Conservation (phyloP, 2,113 vertebrate genomes). For the Phalacrocorax brasilianus region DNA sequence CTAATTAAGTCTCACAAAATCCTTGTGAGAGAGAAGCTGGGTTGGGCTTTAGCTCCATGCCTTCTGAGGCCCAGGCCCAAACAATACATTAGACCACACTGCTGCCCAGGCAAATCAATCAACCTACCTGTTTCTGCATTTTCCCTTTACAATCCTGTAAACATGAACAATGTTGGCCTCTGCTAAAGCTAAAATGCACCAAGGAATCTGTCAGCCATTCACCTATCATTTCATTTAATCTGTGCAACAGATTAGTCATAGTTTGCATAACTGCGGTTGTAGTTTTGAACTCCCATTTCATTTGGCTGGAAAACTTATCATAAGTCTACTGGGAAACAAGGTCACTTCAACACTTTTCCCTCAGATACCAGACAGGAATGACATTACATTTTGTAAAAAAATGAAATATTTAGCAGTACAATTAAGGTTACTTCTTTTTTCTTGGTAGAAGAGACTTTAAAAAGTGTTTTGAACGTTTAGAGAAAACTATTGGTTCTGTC, state of each 20-base stretch:
- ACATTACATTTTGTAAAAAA: not conserved
- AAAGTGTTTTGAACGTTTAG: not conserved
- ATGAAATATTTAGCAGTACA: not conserved
- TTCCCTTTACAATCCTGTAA: not conserved
- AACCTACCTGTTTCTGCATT: not conserved
- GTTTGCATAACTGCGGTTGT: not conserved
- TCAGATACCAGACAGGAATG: not conserved
- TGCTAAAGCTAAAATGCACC: not conserved
- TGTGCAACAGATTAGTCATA: not conserved
- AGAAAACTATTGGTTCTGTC: not conserved
- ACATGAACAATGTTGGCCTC: not conserved
- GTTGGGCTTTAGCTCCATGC: not conserved
- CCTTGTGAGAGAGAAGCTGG: not conserved
- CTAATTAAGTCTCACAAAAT: not conserved
- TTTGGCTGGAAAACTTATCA: not conserved
- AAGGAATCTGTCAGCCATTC: not conserved
- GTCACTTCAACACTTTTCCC: not conserved
- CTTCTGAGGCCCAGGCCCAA: not conserved
- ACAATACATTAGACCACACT: not conserved
- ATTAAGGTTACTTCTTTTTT: not conserved
- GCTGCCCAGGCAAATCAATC: not conserved
- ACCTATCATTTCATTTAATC: not conserved
- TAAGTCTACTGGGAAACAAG: not conserved
- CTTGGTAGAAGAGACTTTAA: not conserved
- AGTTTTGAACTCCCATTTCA: not conserved